Evolutionary conservation across 1,140 invertebrate species (phyloP), one percentile per base, ranked within the genome.

Genomic region (Zelostemma sp.): DNA sequence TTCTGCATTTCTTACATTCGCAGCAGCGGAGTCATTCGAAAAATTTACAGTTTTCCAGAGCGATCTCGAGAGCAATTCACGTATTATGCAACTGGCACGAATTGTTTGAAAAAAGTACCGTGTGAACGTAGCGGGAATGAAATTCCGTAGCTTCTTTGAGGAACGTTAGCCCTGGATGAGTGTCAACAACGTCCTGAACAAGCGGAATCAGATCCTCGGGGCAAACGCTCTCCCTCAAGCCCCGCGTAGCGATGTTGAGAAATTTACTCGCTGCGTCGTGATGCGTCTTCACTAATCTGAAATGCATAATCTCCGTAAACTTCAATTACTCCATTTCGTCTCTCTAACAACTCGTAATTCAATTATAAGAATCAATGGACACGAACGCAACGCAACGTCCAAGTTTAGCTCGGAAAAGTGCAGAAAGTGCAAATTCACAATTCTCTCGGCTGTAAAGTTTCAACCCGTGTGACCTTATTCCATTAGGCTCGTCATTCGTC

Each of bases 151-250:
- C 96, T 86, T 98, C 96, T 83, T 97, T 96, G 11, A 99, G 89
- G 87, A 99, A 99, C 38, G 92, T 95, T 55, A 99, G 88, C 41
- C 98, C 98, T 1, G 98, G 97, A 89, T 99, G 97, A n/a, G 97
- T 97, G 80, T 99, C 97, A 16, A 99, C 97, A 1, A 99, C 95
- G 86, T 99, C 98, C 87, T 99, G 95, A 40, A 97, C 92, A 62
- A 99, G 83, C 12, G 95, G 92, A 71, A 97, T 93, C 79, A 99
- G 93, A 86, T 99, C 97, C 79, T 94, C 92, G 0, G 92, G 92
- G 6, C 90, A 87, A 53, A 94, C 87, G 66, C 88, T 89, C 33
- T 87, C 85, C 71, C 89, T 87, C 50, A 88, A 86, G 18, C 91
- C 91, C 35, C 89, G 85, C 1, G 92, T 93, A 19, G 96, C 84